Percentiles rank a stretch among this genome's conserved stretches.
Evolutionary conservation across 2,113 vertebrate species (phyloP).

Genomic region (Neogale vison): DNA sequence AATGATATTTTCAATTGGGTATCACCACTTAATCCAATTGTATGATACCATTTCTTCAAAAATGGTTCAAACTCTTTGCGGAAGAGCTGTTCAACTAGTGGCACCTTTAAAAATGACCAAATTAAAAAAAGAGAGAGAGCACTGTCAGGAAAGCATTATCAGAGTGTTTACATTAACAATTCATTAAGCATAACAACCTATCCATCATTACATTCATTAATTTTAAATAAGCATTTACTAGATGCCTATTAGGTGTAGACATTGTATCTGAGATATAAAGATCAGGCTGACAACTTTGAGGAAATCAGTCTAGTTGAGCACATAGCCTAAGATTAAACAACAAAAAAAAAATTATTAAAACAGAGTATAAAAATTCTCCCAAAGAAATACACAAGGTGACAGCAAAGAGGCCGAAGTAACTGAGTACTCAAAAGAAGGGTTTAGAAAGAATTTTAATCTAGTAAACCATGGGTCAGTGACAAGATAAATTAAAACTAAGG

Average conservation of each 20-base stretch:
- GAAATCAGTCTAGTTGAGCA: not conserved
- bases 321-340: not conserved
- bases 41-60: constrained; percentile 88
- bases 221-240: not conserved
- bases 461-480: not conserved
- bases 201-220: not conserved
- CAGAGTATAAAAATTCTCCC: not conserved
- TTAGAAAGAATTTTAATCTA: not conserved
- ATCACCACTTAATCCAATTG: constrained; percentile 93
- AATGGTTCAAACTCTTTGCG: constrained; percentile 89
- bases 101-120: constrained; percentile 86
- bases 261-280: not conserved
- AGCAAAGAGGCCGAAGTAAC: not conserved
- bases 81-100: constrained; percentile 95
- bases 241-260: not conserved
- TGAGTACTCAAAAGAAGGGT: not conserved
- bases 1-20: constrained; percentile 95
- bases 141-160: not conserved
- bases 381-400: not conserved
- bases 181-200: not conserved
- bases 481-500: not conserved
- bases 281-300: not conserved
- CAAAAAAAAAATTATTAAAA: not conserved
- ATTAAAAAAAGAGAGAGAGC: constrained; percentile 1
- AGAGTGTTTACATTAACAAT: not conserved